These are phyloP conservation scores for Callospermophilus lateralis DNA, from an alignment of 2,113 vertebrate species.

Conservation along the genomic window DNA sequence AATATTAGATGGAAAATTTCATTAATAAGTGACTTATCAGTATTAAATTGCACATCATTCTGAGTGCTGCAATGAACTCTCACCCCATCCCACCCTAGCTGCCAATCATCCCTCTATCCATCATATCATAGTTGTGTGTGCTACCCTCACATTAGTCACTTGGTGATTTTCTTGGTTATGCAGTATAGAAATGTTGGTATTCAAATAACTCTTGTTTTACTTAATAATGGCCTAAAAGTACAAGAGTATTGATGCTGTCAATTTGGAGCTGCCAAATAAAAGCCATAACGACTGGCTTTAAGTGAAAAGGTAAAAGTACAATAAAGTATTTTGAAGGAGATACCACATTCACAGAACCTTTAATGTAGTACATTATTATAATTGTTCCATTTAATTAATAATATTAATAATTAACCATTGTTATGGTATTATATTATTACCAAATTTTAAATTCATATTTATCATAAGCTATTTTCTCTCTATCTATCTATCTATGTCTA, in stretches of 20 bases:
- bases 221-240: background rate
- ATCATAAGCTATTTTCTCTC: background rate
- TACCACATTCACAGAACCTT: background rate
- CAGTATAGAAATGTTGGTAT: background rate
- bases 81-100: too few species aligned
- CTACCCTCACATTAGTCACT: background rate
- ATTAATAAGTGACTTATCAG: background rate
- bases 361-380: background rate
- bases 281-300: background rate
- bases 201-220: background rate
- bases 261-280: background rate
- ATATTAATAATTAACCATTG: background rate
- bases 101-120: background rate
- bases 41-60: background rate
- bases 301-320: background rate
- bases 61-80: background rate
- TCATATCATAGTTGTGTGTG: background rate
- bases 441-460: background rate
- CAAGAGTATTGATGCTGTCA: background rate
- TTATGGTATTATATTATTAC: background rate
- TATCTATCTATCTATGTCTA: too few species aligned
- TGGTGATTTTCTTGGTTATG: background rate
- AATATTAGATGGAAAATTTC: background rate
- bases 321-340: background rate
- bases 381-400: background rate